Percentiles rank a stretch among this genome's conserved stretches.
Conservation (phyloP, 92 coral and sea anemone species). For the Muricea muricata region DNA sequence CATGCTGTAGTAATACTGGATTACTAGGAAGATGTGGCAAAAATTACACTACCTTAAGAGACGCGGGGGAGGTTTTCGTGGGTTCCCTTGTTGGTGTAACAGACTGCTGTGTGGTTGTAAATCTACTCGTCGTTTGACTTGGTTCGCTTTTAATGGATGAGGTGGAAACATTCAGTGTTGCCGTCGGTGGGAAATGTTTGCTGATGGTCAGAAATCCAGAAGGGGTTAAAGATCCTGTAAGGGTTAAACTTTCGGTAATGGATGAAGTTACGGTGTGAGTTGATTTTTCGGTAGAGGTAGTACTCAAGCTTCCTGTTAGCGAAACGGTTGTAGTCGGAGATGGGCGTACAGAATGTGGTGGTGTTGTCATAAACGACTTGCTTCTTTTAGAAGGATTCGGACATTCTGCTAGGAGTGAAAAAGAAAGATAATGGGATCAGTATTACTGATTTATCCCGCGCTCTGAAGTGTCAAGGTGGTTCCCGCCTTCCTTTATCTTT, state of each 20-base stretch:
- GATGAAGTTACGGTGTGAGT: neutral
- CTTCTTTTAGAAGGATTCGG: neutral
- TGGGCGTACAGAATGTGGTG: neutral
- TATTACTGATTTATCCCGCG: too few relatives aligned
- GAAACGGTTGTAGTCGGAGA: neutral
- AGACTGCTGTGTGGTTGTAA: neutral
- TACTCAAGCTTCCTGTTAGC: neutral
- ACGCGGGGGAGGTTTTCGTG: neutral
- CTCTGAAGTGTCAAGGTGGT: too few relatives aligned
- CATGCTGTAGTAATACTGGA: neutral
- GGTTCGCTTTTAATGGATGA: neutral
- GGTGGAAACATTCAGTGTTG: neutral
- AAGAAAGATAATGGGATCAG: too few relatives aligned
- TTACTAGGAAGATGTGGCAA: neutral
- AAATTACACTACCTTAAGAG: neutral
- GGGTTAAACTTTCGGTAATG: neutral
- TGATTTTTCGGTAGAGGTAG: neutral
- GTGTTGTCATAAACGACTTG: neutral
- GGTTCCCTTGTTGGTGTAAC: neutral
- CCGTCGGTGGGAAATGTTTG: neutral
- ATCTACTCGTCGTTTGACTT: neutral
- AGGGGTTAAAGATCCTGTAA: neutral
- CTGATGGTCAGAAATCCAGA: neutral
- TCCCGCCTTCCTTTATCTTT: too few relatives aligned
- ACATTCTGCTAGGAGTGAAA: constrained; percentile 25